Percentiles rank a stretch among this genome's conserved stretches.
These are phyloP conservation scores for Tricholaema leucomelas DNA, from an alignment of 2,113 vertebrate genomes.

Conservation along the genomic window DNA sequence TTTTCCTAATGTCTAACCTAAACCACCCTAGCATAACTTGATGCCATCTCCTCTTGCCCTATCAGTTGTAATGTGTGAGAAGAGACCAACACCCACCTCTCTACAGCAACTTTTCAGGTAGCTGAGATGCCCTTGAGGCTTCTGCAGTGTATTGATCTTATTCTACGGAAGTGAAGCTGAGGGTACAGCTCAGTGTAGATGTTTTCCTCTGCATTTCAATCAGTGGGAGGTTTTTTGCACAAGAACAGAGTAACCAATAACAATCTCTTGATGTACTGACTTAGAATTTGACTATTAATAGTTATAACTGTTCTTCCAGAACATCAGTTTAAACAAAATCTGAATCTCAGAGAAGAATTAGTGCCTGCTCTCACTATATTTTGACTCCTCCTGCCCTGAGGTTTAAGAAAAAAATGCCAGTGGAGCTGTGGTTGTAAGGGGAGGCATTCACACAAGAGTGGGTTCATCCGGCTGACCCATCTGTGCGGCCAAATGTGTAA, in stretches of 20 bases:
- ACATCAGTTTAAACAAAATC: not conserved
- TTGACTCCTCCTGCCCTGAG: not conserved
- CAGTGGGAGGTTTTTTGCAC: not conserved
- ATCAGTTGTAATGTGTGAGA: too few relatives aligned
- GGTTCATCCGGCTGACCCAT: not conserved
- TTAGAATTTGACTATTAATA: not conserved
- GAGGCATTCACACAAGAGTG: fast-evolving
- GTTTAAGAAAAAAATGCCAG: not conserved
- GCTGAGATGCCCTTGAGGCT: not conserved
- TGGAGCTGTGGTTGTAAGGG: not conserved
- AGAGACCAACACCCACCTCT: too few relatives aligned
- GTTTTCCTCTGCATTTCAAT: not conserved
- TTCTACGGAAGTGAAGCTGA: not conserved
- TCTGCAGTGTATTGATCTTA: not conserved
- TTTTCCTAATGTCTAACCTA: too few relatives aligned
- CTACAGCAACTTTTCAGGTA: not conserved
- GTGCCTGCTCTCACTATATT: not conserved
- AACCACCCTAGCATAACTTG: too few relatives aligned
- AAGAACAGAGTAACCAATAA: not conserved
- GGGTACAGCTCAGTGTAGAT: not conserved
- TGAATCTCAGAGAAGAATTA: not conserved
- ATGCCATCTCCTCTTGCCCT: too few relatives aligned
- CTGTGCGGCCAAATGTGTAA: not conserved
- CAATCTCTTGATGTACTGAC: not conserved
- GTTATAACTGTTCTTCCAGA: not conserved